These are phyloP conservation scores for Brachyrhaphis roseni DNA, from an alignment of 2,797 vertebrate species.

Conservation along the genomic window DNA sequence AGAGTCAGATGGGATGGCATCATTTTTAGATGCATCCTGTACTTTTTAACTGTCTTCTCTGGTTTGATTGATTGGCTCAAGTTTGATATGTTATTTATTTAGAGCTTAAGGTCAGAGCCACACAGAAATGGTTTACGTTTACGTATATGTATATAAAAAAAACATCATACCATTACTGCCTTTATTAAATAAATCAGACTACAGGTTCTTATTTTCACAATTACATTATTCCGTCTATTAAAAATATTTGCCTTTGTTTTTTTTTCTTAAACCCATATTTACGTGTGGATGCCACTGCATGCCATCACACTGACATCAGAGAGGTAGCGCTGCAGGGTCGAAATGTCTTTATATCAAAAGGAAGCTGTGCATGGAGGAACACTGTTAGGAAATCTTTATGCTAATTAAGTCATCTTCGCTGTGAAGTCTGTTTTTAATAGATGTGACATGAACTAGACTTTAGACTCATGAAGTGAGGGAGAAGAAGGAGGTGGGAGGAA, in stretches of 20 bases:
- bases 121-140: no score
- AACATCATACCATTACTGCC: neutral
- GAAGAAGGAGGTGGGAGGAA: conserved; percentile 17
- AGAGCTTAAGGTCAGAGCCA: no score
- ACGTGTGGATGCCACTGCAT: neutral
- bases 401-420: neutral
- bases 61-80: neutral
- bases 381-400: neutral
- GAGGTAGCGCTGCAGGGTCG: neutral
- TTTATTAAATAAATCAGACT: neutral
- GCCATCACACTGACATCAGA: neutral
- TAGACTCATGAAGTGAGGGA: conserved; percentile 2
- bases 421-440: conserved; percentile 10
- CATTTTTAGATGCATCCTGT: neutral
- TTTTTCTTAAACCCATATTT: no score
- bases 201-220: neutral
- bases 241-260: neutral
- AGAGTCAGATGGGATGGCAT: neutral
- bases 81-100: no score
- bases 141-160: no score
- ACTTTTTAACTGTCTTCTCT: neutral
- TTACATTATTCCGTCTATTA: neutral
- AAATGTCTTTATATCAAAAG: neutral
- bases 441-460: conserved; percentile 2
- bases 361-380: neutral